Evolutionary conservation across 2,888 invertebrate species (phyloP).

Genomic region (Herminia tarsipennalis): DNA sequence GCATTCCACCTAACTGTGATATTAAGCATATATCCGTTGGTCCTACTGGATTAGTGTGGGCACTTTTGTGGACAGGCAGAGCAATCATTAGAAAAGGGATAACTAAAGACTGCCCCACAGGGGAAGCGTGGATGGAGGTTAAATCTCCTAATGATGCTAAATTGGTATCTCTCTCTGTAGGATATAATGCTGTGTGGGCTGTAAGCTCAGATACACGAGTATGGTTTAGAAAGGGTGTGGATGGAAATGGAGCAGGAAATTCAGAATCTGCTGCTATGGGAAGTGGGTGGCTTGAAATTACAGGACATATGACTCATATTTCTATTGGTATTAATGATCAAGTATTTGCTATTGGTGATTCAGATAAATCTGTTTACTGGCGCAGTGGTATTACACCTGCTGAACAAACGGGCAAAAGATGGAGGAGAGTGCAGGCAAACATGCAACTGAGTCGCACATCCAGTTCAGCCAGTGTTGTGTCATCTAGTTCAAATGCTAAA

Average conservation of each 20-base stretch:
- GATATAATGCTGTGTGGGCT: conserved; percentile 92
- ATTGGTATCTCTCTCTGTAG: conserved; percentile 92
- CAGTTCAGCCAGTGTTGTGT: conserved; percentile 90
- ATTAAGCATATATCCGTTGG: conserved; percentile 95
- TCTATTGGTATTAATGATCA: conserved; percentile 96
- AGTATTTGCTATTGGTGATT: conserved; percentile 93
- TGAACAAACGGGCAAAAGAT: conserved; percentile 94
- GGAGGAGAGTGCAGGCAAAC: conserved; percentile 92
- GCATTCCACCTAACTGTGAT: conserved; percentile 92
- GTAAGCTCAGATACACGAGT: conserved; percentile 93
- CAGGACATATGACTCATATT: conserved; percentile 92
- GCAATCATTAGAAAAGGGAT: conserved; percentile 93
- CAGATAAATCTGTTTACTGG: conserved; percentile 93
- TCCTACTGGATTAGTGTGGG: conserved; percentile 95
- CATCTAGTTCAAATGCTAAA: conserved; percentile 86
- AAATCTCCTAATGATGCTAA: conserved; percentile 89
- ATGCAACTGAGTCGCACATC: conserved; percentile 94
- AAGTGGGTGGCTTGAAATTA: conserved; percentile 95
- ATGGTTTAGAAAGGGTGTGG: conserved; percentile 93
- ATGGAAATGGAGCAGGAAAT: conserved; percentile 89
- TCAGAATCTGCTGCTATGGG: conserved; percentile 92
- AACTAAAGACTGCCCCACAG: conserved; percentile 90
- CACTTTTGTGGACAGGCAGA: conserved; percentile 92
- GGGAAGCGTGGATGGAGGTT: conserved; percentile 92
- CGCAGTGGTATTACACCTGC: conserved; percentile 90